Base-by-base conservation (phyloP, 1,140 invertebrate species). In the Tetramorium alpestre region DNA sequence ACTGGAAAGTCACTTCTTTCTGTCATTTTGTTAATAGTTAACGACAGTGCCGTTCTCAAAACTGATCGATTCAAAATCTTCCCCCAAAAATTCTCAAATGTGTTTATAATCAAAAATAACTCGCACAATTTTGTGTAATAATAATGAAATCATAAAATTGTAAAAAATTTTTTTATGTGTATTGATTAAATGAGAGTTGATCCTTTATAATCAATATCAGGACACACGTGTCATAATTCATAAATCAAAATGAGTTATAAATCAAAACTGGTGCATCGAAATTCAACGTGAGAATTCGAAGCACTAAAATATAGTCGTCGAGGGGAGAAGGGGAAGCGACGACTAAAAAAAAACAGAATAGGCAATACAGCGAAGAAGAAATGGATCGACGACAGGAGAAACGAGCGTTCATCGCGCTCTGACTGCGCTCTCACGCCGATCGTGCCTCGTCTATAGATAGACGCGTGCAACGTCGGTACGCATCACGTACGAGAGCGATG, bases 391-490 rank as follows among this genome's bases (percentile, higher is more conserved):
- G 33, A 81, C n/a, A 38, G 47, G 38, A 51, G 47, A 54, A 64
- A 13, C 44, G 44, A 25, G 33, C 67, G 25, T 44, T 80, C 33
- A 54, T 69, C 47, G 28, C 64, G 44, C 78, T 44, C 8, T 18
- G 7, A 28, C 58, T 22, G 75, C 41, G 28, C 25, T 80, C 25
- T 80, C n/a, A 18, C 69, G 54, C 80, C 51, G 58, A 78, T 75
- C 80, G 87, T 73, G 73, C 54, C 28, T 75, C 33, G 44, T 58
- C 85, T 91, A 90, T 91, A 90, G 89, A 91, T 91, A 91, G 89
- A 67, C 78, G 22, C 44, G 7, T 75, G 62, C 38, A 51, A 69
- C 49, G 64, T 41, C 64, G 89, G 85, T 58, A 87, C 81, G 89
- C 90, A 90, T 87, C 38, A 62, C 44, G n/a, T 25, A 73, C 81